Evolutionary conservation across 1,140 invertebrate genomes (phyloP).

Genomic region (Micrasema longulum): DNA sequence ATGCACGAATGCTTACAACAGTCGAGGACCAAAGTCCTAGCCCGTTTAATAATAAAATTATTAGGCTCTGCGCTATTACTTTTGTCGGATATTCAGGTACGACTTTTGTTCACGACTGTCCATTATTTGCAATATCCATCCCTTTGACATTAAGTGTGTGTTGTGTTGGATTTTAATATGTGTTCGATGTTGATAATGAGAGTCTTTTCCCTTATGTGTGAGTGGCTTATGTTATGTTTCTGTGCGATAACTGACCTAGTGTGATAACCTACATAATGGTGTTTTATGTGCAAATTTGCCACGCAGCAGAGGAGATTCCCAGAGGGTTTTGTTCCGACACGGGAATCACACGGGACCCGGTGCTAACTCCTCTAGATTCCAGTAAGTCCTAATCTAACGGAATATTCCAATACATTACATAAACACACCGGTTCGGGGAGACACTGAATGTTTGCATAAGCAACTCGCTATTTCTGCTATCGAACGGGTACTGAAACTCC

Average conservation of each 20-base stretch:
- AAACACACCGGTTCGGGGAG: no score
- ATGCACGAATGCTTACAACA: conserved; percentile 28
- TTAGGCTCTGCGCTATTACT: no score
- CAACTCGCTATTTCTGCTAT: not conserved
- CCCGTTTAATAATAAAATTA: no score
- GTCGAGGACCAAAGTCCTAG: no score
- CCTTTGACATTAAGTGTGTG: not conserved
- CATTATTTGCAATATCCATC: conserved; percentile 11
- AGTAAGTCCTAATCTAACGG: conserved; percentile 57
- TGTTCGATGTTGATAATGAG: conserved; percentile 23
- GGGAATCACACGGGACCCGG: conserved; percentile 76
- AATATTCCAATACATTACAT: conserved; percentile 30
- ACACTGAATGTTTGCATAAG: conserved; percentile 4
- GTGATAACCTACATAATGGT: conserved; percentile 19
- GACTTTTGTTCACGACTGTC: no score
- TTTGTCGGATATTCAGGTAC: no score
- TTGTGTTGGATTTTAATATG: conserved; percentile 14
- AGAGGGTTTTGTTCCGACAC: conserved; percentile 78
- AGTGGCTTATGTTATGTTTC: conserved; percentile 24
- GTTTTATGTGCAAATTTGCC: conserved; percentile 42
- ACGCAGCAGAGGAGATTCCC: conserved; percentile 74
- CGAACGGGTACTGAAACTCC: not conserved
- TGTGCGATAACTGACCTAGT: conserved; percentile 10
- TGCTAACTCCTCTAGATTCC: conserved; percentile 70
- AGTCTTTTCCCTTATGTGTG: not conserved